Base-by-base conservation (phyloP, 2,113 vertebrate genomes). In the Pachypanchax playfairii region DNA sequence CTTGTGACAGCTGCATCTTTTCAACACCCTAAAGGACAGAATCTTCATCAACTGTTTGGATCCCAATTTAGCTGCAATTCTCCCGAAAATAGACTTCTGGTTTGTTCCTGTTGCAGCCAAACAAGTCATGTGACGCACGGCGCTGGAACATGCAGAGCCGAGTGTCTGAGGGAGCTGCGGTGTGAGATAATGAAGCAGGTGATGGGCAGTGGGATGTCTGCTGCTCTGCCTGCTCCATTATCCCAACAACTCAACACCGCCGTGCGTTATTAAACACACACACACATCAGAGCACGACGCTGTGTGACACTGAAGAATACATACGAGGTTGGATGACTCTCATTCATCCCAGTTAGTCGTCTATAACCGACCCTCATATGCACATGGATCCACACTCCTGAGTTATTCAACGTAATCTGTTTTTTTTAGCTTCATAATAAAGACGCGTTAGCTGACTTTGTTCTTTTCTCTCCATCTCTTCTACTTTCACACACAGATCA, bases 51-150 rank as follows among this genome's bases (percentile, higher is more conserved):
- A 57, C 66, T 52, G 46, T 4, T 10, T 0, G 6, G 38, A 25
- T 53, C 25, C 26, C 6, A 25, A 41, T 71, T 76, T 24, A 61
- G 31, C 44, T 38, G 65, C 70, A 74, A 43, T 59, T 71, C 68
- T 66, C 47, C 50, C 17, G 14, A 66, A 54, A 63, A 67, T 29
- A 60, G 65, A 58, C 76, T 53, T 51, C 57, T 28, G 59, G 18
- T 55, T 53, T 61, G 52, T 73, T 61, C 56, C 21, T 39, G 7
- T 48, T 17, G 42, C 8, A 60, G 70, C 64, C 63, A 36, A 72
- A 49, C 75, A 42, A 31, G 48, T 67, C 61, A 44, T 65, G 52
- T 79, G 63, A 65, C 70, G 80, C 76, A 29, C 56, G 4, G 59
- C 0, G 17, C 64, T 21, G 48, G n/a, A 44, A 8, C 54, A 59